Base-by-base conservation (phyloP, 1,140 invertebrate species). In the Stenopsyche tienmushanensis region DNA sequence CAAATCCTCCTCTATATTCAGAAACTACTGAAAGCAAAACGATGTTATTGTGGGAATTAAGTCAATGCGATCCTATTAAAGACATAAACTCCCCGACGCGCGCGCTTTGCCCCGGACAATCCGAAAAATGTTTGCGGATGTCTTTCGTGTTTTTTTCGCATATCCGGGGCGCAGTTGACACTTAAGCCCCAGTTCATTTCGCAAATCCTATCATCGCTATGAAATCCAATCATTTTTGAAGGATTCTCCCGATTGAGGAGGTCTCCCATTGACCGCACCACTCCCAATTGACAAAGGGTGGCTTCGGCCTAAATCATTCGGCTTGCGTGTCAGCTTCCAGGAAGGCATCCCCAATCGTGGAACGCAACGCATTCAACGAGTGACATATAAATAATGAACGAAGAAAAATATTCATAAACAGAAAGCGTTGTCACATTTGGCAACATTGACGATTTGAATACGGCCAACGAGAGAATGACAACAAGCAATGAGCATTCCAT, bases 171-270 rank as follows among this genome's bases (percentile, higher is more conserved):
- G 9, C 41, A 17, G 2, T 50, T 50, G 47, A 17, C 47, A 50
- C 47, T 20, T 18, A 50, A 50, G 47, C 47, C 47, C 47, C 47
- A 50, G 47, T 50, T 50, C 47, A 50, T 66, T 66, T 62, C 41
- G 58, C 58, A 66, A 68, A 68, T 68, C 62, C 55, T 55, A 58
- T 59, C 59, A 54, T 64, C 62, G 62, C 64, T 62, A 54, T 50
- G 26, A 57, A 68, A 64, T 68, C 62, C 66, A 68, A 68, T 68
- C 66, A 68, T 68, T 68, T 68, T 68, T 68, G 54, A 54, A 47
- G 66, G 66, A 68, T 68, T 64, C 52, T 42, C 39, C 60, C 65
- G 53, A 45, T 57, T 34, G 29, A 13, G 29, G 29, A 34, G 29
- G 13, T 34, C 29, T n/a, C n/a, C 34, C 34, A 39, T 39, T 39